Conservation (phyloP, 2,113 vertebrate genomes). For the Psephotus haematonotus region DNA sequence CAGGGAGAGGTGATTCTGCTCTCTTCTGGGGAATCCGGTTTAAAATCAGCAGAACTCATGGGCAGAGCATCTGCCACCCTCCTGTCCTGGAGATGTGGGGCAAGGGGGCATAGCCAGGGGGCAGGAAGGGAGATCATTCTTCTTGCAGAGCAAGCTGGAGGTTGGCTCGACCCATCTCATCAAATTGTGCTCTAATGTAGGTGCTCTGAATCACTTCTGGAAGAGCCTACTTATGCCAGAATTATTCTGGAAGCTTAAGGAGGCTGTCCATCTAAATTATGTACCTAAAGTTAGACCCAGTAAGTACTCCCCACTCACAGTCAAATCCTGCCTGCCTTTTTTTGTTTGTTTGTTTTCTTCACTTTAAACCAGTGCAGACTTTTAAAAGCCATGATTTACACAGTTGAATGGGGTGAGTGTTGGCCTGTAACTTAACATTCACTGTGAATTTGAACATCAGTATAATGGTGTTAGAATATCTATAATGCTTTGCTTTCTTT, state of each 20-base stretch:
- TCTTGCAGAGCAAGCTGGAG: not conserved
- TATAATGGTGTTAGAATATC: not conserved
- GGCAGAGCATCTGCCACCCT: not conserved
- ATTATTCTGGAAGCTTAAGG: not conserved
- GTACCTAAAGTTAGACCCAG: not conserved
- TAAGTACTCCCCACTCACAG: not conserved
- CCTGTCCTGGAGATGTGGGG: fast-evolving
- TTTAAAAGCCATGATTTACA: not conserved
- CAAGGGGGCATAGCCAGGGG: not conserved
- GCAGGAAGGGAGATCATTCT: not conserved
- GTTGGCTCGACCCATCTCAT: not conserved
- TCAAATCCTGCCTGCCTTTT: not conserved
- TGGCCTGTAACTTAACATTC: not conserved
- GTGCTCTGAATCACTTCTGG: not conserved
- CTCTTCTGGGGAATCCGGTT: not conserved
- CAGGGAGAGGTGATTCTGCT: not conserved
- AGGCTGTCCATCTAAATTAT: not conserved
- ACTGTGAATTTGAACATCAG: not conserved
- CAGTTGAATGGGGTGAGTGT: not conserved
- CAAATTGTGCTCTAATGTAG: not conserved
- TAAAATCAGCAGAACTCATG: not conserved
- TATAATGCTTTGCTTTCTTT: not conserved
- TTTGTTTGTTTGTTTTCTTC: not conserved
- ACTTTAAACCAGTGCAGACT: not conserved
- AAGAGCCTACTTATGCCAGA: not conserved